Base-by-base conservation (phyloP, 37 sponge, comb jelly and placozoan genomes). In the Eunapius fragilis region DNA sequence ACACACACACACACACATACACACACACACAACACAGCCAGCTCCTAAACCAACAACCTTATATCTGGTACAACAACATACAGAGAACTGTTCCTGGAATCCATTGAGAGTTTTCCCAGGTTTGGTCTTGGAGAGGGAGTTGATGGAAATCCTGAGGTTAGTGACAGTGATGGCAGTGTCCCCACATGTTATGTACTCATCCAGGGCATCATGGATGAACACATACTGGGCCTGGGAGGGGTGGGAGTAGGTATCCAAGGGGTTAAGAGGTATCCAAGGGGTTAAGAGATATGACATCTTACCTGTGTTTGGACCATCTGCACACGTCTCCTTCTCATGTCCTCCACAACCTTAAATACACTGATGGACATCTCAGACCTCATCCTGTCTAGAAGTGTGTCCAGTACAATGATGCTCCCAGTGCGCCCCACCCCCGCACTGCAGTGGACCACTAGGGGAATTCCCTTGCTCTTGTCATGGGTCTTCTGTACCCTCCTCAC, bases 271-370 rank as follows among this genome's bases (percentile, higher is more conserved):
- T 69, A 3, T 41, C 3, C 23, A 48, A 26, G 80, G 22, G 38
- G 37, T n/a, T 3, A 17, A 14, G 78, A 37, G 45, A 23, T n/a
- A n/a, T n/a, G n/a, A n/a, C n/a, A n/a, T n/a, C n/a, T n/a, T 69
- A 94, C 94, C 92, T 89, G 83, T 67, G 92, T 91, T 76, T 94
- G 94, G 3, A 94, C 94, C 94, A 94, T 94, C 25, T 85, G 78
- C 38, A 86, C 85, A 38, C 94, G 68, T 33, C 69, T 91, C 72
- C 49, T 75, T 33, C 94, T 84, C 93, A 94, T 84, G 69, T 77
- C 45, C 67, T 45, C 28, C 31, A 94, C 80, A 68, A 84, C 84
- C 78, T 85, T 88, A 45, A 86, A 91, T 31, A 94, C 82, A 70
- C 92, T 86, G 72, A 94, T 77, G 14, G 80, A 31, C 22, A 48